phyloP scores from a whole-genome alignment of 2,888 invertebrate genomes.

The Caenorhabditis macrosperma region DNA sequence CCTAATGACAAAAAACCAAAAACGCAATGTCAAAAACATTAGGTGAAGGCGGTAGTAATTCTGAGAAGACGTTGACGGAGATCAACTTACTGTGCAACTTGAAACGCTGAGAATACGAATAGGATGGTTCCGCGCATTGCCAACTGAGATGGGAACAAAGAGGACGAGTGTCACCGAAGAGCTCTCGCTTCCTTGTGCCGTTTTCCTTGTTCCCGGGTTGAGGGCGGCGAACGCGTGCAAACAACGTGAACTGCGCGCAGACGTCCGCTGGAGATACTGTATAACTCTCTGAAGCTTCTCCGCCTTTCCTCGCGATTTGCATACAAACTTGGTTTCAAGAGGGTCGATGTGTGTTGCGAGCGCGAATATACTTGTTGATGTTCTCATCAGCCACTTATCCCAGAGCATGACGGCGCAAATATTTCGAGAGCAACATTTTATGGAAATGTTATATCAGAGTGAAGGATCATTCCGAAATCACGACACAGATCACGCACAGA shows the following conservation, averaged over 20 bases:
- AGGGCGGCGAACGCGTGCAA: slow-evolving; percentile 48
- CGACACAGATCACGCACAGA: slow-evolving; percentile 27
- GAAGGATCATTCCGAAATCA: slow-evolving; percentile 43
- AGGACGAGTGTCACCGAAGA: slow-evolving; percentile 41
- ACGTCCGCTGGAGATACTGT: slow-evolving; percentile 48
- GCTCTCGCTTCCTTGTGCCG: slow-evolving; percentile 33
- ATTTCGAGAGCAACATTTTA: slow-evolving; percentile 48
- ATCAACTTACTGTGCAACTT: slow-evolving; percentile 47
- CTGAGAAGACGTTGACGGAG: slow-evolving; percentile 2
- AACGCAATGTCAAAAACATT: background rate
- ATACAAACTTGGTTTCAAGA: slow-evolving; percentile 60
- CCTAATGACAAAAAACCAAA: background rate
- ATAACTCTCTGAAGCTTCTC: slow-evolving; percentile 28
- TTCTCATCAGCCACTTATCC: slow-evolving; percentile 59
- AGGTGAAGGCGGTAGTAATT: background rate
- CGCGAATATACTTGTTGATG: slow-evolving; percentile 62
- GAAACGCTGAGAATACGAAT: slow-evolving; percentile 20
- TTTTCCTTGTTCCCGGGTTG: slow-evolving; percentile 42
- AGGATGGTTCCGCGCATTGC: slow-evolving; percentile 27
- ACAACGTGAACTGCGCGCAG: slow-evolving; percentile 50
- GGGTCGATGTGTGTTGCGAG: slow-evolving; percentile 38
- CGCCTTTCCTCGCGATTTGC: slow-evolving; percentile 43
- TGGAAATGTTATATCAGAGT: slow-evolving; percentile 54
- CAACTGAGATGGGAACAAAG: slow-evolving; percentile 40
- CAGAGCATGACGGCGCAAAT: slow-evolving; percentile 59